Evolutionary conservation across 2,888 invertebrate species (phyloP), one percentile per base, ranked within the genome.

Genomic region (Drosophila recens): DNA sequence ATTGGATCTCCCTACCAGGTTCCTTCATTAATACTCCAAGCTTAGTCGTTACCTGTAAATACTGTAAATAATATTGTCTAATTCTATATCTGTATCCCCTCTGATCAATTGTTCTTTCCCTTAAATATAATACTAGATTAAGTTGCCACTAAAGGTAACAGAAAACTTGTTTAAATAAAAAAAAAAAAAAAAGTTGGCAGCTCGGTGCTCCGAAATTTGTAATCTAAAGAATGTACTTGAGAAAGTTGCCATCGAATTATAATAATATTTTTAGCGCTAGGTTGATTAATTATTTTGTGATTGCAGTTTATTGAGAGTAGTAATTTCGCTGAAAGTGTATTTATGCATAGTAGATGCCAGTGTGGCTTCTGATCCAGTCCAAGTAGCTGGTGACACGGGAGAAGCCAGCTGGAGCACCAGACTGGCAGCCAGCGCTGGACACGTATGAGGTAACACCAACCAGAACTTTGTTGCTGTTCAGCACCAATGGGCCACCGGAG

Each of bases 401-500:
- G 69, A 87, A 83, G 11, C 80, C 89, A 61, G 77, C 67, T 36
- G 89, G 89, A 0, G 40, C 48, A 11, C 77, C 78, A 10, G 59
- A 61, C 10, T 79, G 65, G 48, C 89, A 89, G 17, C 87, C 88
- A 11, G 11, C 6, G 4, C 49, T 17, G 5, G 74, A 58, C 0
- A 76, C 73, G 42, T 82, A 89, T 2, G 90, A 89, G 2, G 72
- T 74, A 6, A 90, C 72, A 53, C 90, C 90, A 62, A 87, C 53
- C 51, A 86, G 82, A 6, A 67, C 33, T 1, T 33, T 56, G 4
- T 59, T 58, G 15, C n/a, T 59, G 6, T 62, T 51, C 20, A 80
- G 62, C 2, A 85, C 87, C 67, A 91, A 75, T 42, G 91, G 90
- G 38, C 90, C 91, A n/a, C 91, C 91, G 30, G 90, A 91, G 61